Percentiles rank a stretch among this genome's conserved stretches.
Evolutionary conservation across 2,888 invertebrate genomes (phyloP).

Genomic region (Cyclophora punctaria): DNA sequence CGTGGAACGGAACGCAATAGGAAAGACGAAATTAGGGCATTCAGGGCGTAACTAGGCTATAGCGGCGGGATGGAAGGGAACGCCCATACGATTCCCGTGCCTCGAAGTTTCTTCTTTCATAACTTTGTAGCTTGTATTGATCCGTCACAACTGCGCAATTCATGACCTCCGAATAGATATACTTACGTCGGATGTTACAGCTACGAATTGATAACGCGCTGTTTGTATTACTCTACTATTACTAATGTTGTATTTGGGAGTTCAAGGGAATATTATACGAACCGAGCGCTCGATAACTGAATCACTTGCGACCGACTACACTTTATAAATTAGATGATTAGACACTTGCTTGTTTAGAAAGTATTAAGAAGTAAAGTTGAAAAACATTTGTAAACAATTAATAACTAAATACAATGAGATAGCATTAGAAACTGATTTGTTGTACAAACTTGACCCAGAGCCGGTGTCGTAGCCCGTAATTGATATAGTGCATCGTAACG

Average conservation of each 20-base stretch:
- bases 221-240: slow-evolving; percentile 15
- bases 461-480: too few relatives aligned
- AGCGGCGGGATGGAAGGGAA: slow-evolving; percentile 60
- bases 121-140: slow-evolving; percentile 71
- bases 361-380: too few relatives aligned
- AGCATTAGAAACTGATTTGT: too few relatives aligned
- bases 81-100: slow-evolving; percentile 66
- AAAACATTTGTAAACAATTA: too few relatives aligned
- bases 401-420: too few relatives aligned
- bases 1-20: slow-evolving; percentile 40
- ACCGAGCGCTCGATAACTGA: too few relatives aligned
- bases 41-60: slow-evolving; percentile 72
- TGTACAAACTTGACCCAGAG: too few relatives aligned
- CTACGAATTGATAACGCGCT: slow-evolving; percentile 32
- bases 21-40: slow-evolving; percentile 71
- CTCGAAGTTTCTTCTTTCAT: slow-evolving; percentile 73
- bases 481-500: too few relatives aligned
- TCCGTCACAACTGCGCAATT: slow-evolving; percentile 72
- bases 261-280: too few relatives aligned
- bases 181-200: slow-evolving; percentile 45
- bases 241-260: background rate
- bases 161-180: slow-evolving; percentile 48
- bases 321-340: too few relatives aligned
- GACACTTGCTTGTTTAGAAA: too few relatives aligned
- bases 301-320: too few relatives aligned